These are phyloP conservation scores for Ennomos fuscantarius DNA, from an alignment of 2,888 invertebrate species.

Conservation along the genomic window DNA sequence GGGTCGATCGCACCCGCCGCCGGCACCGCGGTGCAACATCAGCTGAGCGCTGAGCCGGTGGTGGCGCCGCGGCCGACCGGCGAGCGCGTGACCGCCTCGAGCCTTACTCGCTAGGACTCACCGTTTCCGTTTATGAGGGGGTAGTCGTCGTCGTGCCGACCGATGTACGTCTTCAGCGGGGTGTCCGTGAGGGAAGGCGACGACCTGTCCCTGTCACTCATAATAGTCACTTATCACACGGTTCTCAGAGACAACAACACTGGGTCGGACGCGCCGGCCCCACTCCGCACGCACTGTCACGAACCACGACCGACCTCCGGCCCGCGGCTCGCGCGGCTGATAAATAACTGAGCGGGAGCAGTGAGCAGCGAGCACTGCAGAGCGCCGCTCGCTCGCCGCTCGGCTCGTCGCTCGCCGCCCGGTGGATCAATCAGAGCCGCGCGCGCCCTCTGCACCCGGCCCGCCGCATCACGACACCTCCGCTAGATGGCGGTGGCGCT, in stretches of 20 bases:
- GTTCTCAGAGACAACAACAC: conserved; percentile 61
- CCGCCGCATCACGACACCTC: neutral
- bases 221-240: conserved; percentile 87
- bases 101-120: conserved; percentile 60
- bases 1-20: conserved; percentile 74
- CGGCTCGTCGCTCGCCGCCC: conserved; percentile 43
- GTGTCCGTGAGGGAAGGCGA: conserved; percentile 95
- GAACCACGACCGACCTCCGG: conserved; percentile 82
- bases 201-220: conserved; percentile 96
- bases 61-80: conserved; percentile 34
- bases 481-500: conserved; percentile 13
- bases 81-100: conserved; percentile 43
- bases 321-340: conserved; percentile 83
- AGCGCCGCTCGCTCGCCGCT: conserved; percentile 44
- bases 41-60: conserved; percentile 40
- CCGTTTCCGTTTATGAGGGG: conserved; percentile 91
- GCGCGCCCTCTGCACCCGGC: conserved; percentile 18
- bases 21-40: conserved; percentile 75
- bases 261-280: conserved; percentile 74
- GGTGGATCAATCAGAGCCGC: conserved; percentile 10
- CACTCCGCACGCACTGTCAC: conserved; percentile 76
- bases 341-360: conserved; percentile 63
- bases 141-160: conserved; percentile 92
- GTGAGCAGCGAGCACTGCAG: conserved; percentile 40
- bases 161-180: conserved; percentile 94